phyloP scores from a whole-genome alignment of 2,888 invertebrate species.

The Campoplex capitator region DNA sequence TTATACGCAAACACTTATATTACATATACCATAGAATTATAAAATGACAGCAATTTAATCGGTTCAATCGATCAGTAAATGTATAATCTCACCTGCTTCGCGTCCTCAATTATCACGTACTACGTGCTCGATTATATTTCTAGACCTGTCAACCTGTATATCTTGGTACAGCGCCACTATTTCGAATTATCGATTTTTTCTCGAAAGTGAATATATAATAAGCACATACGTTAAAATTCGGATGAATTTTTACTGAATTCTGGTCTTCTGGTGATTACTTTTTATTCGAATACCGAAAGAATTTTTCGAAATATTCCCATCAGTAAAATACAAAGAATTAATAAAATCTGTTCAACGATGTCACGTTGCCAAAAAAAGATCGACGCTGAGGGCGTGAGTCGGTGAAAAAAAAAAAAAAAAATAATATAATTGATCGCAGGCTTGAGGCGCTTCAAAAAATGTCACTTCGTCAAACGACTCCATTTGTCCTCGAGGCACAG shows the following conservation, averaged over 20 bases:
- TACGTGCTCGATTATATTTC: not conserved
- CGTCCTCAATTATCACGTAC: not conserved
- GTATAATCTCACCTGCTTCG: slow-evolving; percentile 65
- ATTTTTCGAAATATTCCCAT: no score
- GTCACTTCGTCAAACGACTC: slow-evolving; percentile 64
- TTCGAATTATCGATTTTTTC: not conserved
- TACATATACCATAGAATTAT: slow-evolving; percentile 34
- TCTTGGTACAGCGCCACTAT: not conserved
- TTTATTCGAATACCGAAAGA: not conserved
- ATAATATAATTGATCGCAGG: slow-evolving; percentile 18
- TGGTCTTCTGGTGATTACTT: not conserved
- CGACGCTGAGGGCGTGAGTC: slow-evolving; percentile 22
- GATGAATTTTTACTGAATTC: not conserved
- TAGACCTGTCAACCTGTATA: not conserved
- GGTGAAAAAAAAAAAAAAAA: slow-evolving; percentile 29
- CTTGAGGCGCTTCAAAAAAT: slow-evolving; percentile 49
- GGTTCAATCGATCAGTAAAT: slow-evolving; percentile 48
- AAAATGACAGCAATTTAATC: slow-evolving; percentile 50
- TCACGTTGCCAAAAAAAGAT: slow-evolving; percentile 7
- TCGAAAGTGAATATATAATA: not conserved
- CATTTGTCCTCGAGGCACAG: slow-evolving; percentile 58
- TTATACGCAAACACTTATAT: not conserved
- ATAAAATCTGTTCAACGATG: not conserved
- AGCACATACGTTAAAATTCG: not conserved
- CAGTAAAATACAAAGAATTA: not conserved